phyloP scores from a whole-genome alignment of 37 sponge, comb jelly and placozoan genomes.

The Theonella swinhoei region DNA sequence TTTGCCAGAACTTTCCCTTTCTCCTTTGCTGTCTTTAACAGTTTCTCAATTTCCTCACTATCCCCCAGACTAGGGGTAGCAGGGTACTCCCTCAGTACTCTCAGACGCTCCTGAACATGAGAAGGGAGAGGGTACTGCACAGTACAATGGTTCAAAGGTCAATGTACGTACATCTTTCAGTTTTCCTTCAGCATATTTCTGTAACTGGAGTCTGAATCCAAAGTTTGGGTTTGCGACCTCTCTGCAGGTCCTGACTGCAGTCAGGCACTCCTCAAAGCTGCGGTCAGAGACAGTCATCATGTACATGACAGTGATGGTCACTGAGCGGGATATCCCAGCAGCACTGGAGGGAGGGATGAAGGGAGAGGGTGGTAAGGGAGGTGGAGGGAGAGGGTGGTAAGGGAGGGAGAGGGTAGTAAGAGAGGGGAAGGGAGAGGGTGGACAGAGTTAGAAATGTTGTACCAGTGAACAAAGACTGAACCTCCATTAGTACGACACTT shows the following conservation, averaged over 20 bases:
- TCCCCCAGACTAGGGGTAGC: slow-evolving; percentile 23
- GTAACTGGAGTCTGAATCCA: slow-evolving; percentile 72
- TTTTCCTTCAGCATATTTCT: slow-evolving; percentile 37
- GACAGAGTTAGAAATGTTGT: slow-evolving; percentile 5
- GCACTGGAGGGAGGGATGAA: slow-evolving; percentile 43
- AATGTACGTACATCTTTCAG: slow-evolving; percentile 30
- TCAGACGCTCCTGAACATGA: slow-evolving; percentile 29
- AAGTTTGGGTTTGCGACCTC: slow-evolving; percentile 74
- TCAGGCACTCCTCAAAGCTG: slow-evolving; percentile 55
- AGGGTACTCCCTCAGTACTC: slow-evolving; percentile 26
- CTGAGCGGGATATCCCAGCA: slow-evolving; percentile 84
- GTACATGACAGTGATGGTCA: slow-evolving; percentile 70
- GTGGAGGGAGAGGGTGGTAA: no score
- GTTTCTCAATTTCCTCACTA: slow-evolving; percentile 8
- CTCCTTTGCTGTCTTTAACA: slow-evolving; percentile 32
- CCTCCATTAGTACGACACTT: slow-evolving; percentile 61
- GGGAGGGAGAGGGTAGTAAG: no score
- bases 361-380: not conserved
- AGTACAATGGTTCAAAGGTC: not conserved
- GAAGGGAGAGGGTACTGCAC: not conserved
- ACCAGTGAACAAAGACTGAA: slow-evolving; percentile 82
- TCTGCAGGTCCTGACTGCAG: slow-evolving; percentile 56
- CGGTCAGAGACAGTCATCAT: slow-evolving; percentile 64
- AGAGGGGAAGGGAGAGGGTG: no score
- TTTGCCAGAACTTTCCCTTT: not conserved